Base-by-base conservation (phyloP, 2,888 invertebrate species). In the Xestia rhomboidea region DNA sequence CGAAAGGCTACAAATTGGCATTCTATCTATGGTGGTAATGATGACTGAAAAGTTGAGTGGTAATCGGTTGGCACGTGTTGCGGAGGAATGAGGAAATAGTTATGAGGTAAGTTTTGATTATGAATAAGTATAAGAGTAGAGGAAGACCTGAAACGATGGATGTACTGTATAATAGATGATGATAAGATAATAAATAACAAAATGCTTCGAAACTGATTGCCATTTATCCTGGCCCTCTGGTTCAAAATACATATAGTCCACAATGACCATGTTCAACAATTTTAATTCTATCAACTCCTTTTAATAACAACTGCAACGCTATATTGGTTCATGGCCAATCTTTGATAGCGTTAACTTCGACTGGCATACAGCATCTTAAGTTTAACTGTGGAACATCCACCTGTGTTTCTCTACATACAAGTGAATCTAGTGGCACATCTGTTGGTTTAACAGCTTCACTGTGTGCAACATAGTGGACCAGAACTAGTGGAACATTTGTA, bases 401-500 rank as follows among this genome's bases (percentile, higher is more conserved):
- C 76, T 78, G 77, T 38, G 66, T 76, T 72, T 81, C 24, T 24
- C n/a, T 67, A 30, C 30, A 8, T 51, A n/a, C 34, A 66, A 75
- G 69, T 71, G 76, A 34, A 71, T 62, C 7, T 62, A 72, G 54
- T 27, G 63, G 11, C 60, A 54, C 54, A 38, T 68, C 41, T 71
- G 62, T 78, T 70, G 38, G 60, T 73, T 64, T 66, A 73, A 76
- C 57, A 44, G 62, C 74, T 80, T 73, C 79, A 79, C 77, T 77
- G 57, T 21, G n/a, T 62, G 49, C 73, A 79, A 88, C 85, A 87
- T 70, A 62, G 81, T 87, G 4, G 30, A 62, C 38, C 67, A 13
- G 41, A 54, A 66, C 57, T 51, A 57, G 18, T 72, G n/a, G 30
- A 54, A 38, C 51, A 6, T 34, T 64, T 51, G 44, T 54, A 38